Percentiles rank a stretch among this genome's conserved stretches.
Evolutionary conservation across 2,113 vertebrate genomes (phyloP).

Genomic region (Rhizomys pruinosus): DNA sequence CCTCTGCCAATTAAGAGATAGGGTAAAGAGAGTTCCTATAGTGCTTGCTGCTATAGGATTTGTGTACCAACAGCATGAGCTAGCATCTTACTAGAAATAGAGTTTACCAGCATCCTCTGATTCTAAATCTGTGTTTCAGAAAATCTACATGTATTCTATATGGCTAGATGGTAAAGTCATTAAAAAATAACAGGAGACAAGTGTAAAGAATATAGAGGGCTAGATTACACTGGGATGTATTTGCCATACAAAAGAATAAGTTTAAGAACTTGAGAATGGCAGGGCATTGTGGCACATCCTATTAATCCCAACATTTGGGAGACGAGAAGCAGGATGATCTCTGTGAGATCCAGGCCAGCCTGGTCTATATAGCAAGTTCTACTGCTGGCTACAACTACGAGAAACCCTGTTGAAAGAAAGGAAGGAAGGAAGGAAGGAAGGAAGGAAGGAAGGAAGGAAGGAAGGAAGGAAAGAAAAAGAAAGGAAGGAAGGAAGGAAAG

Average conservation of each 20-base stretch:
- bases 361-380: too few relatives aligned
- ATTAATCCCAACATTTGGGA: too few relatives aligned
- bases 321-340: too few relatives aligned
- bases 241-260: background rate
- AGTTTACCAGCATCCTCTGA: background rate
- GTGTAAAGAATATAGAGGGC: background rate
- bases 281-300: too few relatives aligned
- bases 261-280: constrained; percentile 4
- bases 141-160: background rate
- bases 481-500: too few relatives aligned
- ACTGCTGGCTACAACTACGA: too few relatives aligned
- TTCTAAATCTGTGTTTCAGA: background rate
- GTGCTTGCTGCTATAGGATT: background rate
- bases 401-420: too few relatives aligned
- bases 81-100: background rate
- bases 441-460: too few relatives aligned
- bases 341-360: too few relatives aligned
- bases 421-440: too few relatives aligned
- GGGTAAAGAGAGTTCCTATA: background rate
- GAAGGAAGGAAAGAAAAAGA: too few relatives aligned
- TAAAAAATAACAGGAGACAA: background rate
- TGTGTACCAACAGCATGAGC: background rate
- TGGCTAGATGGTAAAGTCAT: background rate
- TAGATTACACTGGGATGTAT: background rate
- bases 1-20: background rate